phyloP scores from a whole-genome alignment of 2,888 invertebrate genomes.

The Spodoptera picta region DNA sequence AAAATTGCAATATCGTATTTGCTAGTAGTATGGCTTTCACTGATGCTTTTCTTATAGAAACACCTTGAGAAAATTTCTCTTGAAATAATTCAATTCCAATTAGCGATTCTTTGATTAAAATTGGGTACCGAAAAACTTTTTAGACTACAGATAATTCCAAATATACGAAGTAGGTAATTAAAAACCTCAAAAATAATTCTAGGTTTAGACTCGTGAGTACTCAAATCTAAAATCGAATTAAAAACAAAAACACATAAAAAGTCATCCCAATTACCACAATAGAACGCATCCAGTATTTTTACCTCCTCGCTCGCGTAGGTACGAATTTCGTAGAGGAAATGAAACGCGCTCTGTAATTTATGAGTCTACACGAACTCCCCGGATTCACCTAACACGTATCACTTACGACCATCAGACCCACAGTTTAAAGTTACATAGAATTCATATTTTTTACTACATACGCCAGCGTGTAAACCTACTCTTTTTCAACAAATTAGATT shows the following conservation, averaged over 20 bases:
- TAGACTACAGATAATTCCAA: neutral
- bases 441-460: too few relatives aligned
- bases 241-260: neutral
- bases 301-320: constrained; percentile 64
- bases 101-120: neutral
- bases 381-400: constrained; percentile 82
- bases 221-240: too few relatives aligned
- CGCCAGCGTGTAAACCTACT: too few relatives aligned
- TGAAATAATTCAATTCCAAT: neutral
- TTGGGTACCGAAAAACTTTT: too few relatives aligned
- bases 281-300: constrained; percentile 53
- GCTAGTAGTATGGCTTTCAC: constrained; percentile 41
- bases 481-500: too few relatives aligned
- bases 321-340: constrained; percentile 85
- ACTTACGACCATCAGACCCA: constrained; percentile 76
- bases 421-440: constrained; percentile 62
- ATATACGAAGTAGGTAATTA: neutral
- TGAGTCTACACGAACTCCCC: constrained; percentile 73
- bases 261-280: neutral
- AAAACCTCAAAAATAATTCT: too few relatives aligned
- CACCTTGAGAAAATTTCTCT: constrained; percentile 28
- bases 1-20: constrained; percentile 45
- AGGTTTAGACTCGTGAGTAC: too few relatives aligned
- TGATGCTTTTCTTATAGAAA: constrained; percentile 28
- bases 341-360: constrained; percentile 84